Percentiles rank a stretch among this genome's conserved stretches.
These are phyloP conservation scores for Odontophorus gujanensis DNA, from an alignment of 2,113 vertebrate species.

Conservation along the genomic window DNA sequence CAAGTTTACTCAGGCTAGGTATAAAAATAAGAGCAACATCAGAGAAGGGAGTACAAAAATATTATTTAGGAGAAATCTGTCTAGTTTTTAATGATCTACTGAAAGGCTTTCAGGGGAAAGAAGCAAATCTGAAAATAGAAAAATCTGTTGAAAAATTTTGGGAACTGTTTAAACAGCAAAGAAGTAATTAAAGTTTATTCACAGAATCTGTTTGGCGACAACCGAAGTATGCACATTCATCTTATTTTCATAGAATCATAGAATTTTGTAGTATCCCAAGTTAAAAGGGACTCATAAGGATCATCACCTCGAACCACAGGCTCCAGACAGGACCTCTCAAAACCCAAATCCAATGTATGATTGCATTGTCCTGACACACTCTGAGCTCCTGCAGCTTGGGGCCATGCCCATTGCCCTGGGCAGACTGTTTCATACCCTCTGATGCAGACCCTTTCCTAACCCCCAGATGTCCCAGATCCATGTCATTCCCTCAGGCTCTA, in stretches of 20 bases:
- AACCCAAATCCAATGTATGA: too few species aligned
- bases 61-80: neutral
- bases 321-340: too few species aligned
- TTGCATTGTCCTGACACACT: too few species aligned
- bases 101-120: neutral
- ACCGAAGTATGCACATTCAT: rapidly evolving
- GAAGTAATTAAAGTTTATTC: neutral
- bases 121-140: neutral
- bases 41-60: neutral
- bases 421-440: too few species aligned
- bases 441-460: too few species aligned
- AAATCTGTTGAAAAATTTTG: neutral
- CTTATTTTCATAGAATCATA: neutral
- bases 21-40: neutral
- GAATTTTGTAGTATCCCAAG: too few species aligned
- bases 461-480: too few species aligned
- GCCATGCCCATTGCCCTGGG: too few species aligned
- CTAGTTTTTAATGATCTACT: neutral
- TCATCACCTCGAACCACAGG: too few species aligned
- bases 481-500: too few species aligned
- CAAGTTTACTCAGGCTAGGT: neutral
- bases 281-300: too few species aligned
- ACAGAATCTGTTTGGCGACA: neutral
- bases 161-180: neutral
- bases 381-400: too few species aligned